These are phyloP conservation scores for Drosophila lacicola DNA, from an alignment of 2,888 invertebrate species.

Conservation along the genomic window DNA sequence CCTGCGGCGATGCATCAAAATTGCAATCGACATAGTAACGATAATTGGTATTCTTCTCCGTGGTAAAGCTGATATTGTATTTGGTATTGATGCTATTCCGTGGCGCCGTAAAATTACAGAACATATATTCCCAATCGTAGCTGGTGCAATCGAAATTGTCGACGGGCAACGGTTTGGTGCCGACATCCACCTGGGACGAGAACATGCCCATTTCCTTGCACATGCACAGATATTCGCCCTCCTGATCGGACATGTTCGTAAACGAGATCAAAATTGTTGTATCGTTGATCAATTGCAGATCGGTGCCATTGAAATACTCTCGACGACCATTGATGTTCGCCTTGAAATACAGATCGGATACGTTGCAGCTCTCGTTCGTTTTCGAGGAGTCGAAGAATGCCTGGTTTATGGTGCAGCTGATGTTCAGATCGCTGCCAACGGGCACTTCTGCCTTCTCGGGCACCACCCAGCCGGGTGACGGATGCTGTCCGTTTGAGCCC, in stretches of 20 bases:
- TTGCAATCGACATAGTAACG: conserved; percentile 67
- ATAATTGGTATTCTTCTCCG: conserved; percentile 51
- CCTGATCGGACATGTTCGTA: conserved; percentile 69
- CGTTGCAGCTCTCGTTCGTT: conserved; percentile 53
- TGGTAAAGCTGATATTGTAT: conserved; percentile 84
- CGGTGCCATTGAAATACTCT: neutral
- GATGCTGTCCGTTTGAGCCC: conserved; percentile 2
- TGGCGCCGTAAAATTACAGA: conserved; percentile 90
- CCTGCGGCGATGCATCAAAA: conserved; percentile 66
- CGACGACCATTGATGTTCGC: conserved; percentile 29
- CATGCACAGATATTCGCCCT: conserved; percentile 73
- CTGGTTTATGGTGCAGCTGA: conserved; percentile 80
- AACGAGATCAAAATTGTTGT: conserved; percentile 70
- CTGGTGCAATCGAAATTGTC: conserved; percentile 90
- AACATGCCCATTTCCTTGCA: conserved; percentile 74
- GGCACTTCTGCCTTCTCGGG: conserved; percentile 70
- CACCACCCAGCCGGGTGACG: conserved; percentile 68
- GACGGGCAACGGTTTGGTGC: conserved; percentile 88
- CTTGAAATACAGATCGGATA: conserved; percentile 69
- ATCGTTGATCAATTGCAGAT: conserved; percentile 57
- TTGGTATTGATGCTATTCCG: conserved; percentile 87
- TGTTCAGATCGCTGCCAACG: conserved; percentile 77
- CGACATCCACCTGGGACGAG: conserved; percentile 78
- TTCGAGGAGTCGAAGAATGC: conserved; percentile 34
- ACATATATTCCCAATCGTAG: conserved; percentile 90